A percentile compares a stretch with the other conserved stretches of the same genome.
Evolutionary conservation across 2,113 vertebrate species (phyloP).

Genomic region (Cephalophus harveyi): DNA sequence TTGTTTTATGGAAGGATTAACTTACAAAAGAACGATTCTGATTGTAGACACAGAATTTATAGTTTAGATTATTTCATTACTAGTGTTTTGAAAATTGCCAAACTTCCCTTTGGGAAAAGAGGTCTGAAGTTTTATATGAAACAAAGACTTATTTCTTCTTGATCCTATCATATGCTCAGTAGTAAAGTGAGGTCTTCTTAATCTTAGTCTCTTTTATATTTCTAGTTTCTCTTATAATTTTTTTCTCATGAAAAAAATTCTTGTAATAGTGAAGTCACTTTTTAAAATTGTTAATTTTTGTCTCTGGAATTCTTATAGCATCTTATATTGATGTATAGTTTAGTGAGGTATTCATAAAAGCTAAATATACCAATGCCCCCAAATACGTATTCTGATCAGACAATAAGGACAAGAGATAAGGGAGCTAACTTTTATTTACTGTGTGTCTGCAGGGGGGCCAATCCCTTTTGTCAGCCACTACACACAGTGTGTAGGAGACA

Average conservation of each 20-base stretch:
- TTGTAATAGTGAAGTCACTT: conserved; percentile 8
- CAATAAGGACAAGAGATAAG: conserved; percentile 14
- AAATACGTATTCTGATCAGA: conserved; percentile 27
- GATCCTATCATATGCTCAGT: conserved; percentile 13
- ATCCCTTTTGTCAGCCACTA: not conserved
- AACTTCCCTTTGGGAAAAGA: not conserved
- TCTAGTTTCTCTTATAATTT: not conserved
- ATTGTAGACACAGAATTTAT: conserved; percentile 11
- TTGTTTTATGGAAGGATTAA: conserved; percentile 37
- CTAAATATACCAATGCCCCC: conserved; percentile 15
- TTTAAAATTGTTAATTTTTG: conserved; percentile 28
- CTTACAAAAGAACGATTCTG: conserved; percentile 5
- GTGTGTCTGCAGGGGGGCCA: not conserved
- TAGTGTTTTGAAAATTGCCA: conserved; percentile 43
- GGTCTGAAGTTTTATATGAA: not conserved
- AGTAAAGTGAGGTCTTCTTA: conserved; percentile 6
- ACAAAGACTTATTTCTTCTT: conserved; percentile 24
- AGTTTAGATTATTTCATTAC: conserved; percentile 32
- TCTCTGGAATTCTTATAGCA: conserved; percentile 23
- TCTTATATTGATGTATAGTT: not conserved
- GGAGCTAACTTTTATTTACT: conserved; percentile 7
- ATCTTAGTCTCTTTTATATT: conserved; percentile 9
- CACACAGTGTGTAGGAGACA: not conserved
- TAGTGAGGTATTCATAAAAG: conserved; percentile 40
- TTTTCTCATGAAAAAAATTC: not conserved